Evolutionary conservation across 2,888 invertebrate genomes (phyloP).

Genomic region (Plebejus melissa): DNA sequence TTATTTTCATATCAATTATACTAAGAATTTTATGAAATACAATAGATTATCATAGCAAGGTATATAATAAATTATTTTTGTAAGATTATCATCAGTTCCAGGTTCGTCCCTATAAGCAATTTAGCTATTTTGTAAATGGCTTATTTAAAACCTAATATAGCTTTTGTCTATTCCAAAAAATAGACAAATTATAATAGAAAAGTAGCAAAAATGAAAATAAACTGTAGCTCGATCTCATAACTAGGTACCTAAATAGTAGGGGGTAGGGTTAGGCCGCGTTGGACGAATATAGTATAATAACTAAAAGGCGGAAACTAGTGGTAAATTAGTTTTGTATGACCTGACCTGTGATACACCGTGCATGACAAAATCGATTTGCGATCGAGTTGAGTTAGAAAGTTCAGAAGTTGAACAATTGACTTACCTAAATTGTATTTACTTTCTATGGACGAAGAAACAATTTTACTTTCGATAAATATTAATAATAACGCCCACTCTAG

Average conservation of each 20-base stretch:
- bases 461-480: no score
- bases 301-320: constrained; percentile 34
- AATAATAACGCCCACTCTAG: no score
- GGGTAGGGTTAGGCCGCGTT: not conserved
- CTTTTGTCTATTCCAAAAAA: not conserved
- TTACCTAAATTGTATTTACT: not conserved
- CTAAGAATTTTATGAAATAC: no score
- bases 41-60: no score
- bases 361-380: not conserved
- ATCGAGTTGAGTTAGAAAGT: not conserved
- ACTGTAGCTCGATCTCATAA: not conserved
- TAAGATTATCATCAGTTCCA: no score
- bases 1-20: no score
- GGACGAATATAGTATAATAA: not conserved
- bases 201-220: not conserved
- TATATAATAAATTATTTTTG: no score
- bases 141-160: no score
- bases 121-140: no score
- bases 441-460: not conserved
- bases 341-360: not conserved
- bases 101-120: no score
- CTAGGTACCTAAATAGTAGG: not conserved
- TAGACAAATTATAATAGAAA: not conserved
- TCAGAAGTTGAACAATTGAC: not conserved
- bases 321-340: constrained; percentile 36